Evolutionary conservation across 2,113 vertebrate genomes (phyloP), one percentile per base, ranked within the genome.

Genomic region (Lophura nycthemera): DNA sequence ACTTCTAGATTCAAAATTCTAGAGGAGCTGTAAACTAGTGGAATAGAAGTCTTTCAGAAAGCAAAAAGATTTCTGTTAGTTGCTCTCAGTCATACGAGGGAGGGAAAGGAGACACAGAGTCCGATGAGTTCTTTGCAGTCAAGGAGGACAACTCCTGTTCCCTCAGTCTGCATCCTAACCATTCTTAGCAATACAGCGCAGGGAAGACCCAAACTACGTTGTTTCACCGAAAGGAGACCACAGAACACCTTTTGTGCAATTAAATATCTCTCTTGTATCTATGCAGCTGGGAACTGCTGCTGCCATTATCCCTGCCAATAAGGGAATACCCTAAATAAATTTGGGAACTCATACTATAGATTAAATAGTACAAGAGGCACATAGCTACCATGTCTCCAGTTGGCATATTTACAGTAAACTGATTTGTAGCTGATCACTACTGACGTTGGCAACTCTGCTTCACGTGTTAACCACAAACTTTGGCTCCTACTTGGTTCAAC

Each of bases 401-500:
- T 71, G 47, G 88, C 40, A 85, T 56, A 75, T 85, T 67, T 74
- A 70, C 82, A 88, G 40, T 13, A 57, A 82, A 76, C 54, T 21
- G 0, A 38, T 60, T 80, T 18, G 72, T 13, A 59, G 64, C 86
- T 59, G 20, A 60, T 30, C 47, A 69, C 67, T 83, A 63, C 32
- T 57, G 15, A 47, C 19, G 50, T n/a, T 60, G 94, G 42, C 43
- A 87, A 73, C 61, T 77, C 56, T 42, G 47, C 48, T 70, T 64
- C 61, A 73, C 34, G 50, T 69, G 30, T 17, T 85, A 65, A 61
- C 54, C 13, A n/a, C 20, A 17, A 79, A 84, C 82, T 94, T 13
- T 2, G 72, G 42, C 86, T 96, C 77, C 79, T 63, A 67, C 24
- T 82, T 95, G 83, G 90, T 47, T 84, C 69, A 92, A 34, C 56